These are phyloP conservation scores for Corynorhinus townsendii DNA, from an alignment of 2,113 vertebrate genomes.

Conservation along the genomic window DNA sequence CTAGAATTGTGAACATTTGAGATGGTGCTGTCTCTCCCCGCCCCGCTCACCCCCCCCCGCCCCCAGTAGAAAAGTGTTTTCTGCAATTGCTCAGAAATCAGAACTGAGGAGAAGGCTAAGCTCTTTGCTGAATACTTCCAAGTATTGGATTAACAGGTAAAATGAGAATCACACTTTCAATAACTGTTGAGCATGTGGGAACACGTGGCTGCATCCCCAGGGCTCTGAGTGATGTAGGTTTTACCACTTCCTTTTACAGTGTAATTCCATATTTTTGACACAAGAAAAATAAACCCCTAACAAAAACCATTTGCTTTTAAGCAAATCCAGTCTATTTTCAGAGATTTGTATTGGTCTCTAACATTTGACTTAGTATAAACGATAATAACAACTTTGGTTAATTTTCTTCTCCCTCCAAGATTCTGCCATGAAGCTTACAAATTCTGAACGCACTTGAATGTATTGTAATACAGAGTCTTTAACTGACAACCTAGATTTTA, in stretches of 20 bases:
- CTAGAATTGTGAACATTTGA: conserved; percentile 46
- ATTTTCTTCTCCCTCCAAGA: neutral
- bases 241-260: conserved; percentile 80
- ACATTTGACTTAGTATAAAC: conserved; percentile 55
- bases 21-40: neutral
- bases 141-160: conserved; percentile 79
- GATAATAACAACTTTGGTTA: conserved; percentile 33
- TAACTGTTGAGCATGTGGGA: conserved; percentile 75
- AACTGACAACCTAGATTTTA: neutral
- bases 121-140: conserved; percentile 73
- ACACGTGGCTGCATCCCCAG: conserved; percentile 74
- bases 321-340: conserved; percentile 78
- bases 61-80: conserved; percentile 38
- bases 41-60: too few species aligned
- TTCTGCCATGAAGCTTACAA: neutral
- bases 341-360: conserved; percentile 61
- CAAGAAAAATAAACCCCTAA: conserved; percentile 75
- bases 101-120: conserved; percentile 72
- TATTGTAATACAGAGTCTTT: neutral
- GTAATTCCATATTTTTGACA: conserved; percentile 81
- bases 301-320: conserved; percentile 80
- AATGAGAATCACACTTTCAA: conserved; percentile 79
- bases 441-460: conserved; percentile 15
- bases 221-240: conserved; percentile 71
- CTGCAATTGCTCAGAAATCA: conserved; percentile 73